A percentile compares a stretch with the other conserved stretches of the same genome.
Evolutionary conservation across 2,113 vertebrate genomes (phyloP).

Genomic region (Brachionichthys hirsutus): DNA sequence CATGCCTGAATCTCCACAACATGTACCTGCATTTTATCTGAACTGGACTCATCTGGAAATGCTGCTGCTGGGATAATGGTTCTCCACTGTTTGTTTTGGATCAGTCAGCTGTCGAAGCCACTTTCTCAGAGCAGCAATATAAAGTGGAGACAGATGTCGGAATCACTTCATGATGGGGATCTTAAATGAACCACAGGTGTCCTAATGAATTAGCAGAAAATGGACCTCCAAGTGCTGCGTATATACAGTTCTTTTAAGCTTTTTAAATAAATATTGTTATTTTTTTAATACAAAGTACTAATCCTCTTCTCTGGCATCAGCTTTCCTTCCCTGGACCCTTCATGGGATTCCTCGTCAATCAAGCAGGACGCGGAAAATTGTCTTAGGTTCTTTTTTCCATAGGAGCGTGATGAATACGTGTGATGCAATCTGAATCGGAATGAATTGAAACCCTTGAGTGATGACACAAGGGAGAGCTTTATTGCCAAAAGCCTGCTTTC

Average conservation of each 20-base stretch:
- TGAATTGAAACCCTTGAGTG: slow-evolving; percentile 55
- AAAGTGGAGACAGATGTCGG: too few relatives aligned
- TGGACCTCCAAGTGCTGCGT: too few relatives aligned
- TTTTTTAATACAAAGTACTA: slow-evolving; percentile 6
- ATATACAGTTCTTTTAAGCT: too few relatives aligned
- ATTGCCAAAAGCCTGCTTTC: slow-evolving; percentile 50
- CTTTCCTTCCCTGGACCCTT: background rate
- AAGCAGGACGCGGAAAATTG: slow-evolving; percentile 36
- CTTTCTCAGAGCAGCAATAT: too few relatives aligned
- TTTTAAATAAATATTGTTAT: too few relatives aligned
- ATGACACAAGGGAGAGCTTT: slow-evolving; percentile 51
- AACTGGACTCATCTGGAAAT: background rate
- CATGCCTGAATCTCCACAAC: background rate
- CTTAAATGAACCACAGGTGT: too few relatives aligned
- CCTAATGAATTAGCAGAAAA: too few relatives aligned
- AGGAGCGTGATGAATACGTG: slow-evolving; percentile 37
- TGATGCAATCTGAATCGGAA: slow-evolving; percentile 46
- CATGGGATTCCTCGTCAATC: slow-evolving; percentile 35
- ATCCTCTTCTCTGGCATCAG: slow-evolving; percentile 12
- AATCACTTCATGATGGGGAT: too few relatives aligned
- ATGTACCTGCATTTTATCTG: background rate
- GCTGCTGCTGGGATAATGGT: background rate
- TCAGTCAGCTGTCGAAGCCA: too few relatives aligned
- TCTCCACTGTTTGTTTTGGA: background rate
- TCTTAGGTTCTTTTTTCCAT: slow-evolving; percentile 34